Conservation (phyloP, 1,140 invertebrate species). For the Cyclargus thomasi region DNA sequence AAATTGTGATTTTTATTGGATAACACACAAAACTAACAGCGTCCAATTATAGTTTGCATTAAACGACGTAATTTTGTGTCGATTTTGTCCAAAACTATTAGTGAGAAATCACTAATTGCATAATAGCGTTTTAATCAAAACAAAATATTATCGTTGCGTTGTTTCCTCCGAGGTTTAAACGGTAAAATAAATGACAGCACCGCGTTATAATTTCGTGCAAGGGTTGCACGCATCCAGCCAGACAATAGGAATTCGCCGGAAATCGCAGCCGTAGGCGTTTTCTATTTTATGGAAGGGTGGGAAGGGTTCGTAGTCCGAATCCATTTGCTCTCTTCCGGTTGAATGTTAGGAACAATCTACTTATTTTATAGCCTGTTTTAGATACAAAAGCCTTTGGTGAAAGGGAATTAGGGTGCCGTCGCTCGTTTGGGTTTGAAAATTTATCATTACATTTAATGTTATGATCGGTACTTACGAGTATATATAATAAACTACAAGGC, state of each 20-base stretch:
- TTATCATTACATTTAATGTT: too few relatives aligned
- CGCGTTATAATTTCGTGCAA: constrained; percentile 24
- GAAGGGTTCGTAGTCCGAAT: constrained; percentile 57
- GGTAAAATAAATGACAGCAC: neutral
- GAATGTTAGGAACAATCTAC: constrained; percentile 62
- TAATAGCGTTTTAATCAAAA: neutral
- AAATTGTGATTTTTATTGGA: too few relatives aligned
- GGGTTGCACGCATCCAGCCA: constrained; percentile 55
- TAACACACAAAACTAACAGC: too few relatives aligned
- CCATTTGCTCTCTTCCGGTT: constrained; percentile 59
- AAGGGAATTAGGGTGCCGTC: neutral
- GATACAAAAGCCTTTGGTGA: constrained; percentile 29
- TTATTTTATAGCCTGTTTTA: constrained; percentile 49
- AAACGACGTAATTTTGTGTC: too few relatives aligned
- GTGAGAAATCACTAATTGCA: neutral
- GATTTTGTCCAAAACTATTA: too few relatives aligned
- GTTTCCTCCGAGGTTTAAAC: neutral
- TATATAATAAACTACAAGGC: too few relatives aligned
- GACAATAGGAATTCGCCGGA: constrained; percentile 55
- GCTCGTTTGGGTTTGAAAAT: neutral
- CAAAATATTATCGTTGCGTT: neutral
- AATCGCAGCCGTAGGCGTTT: constrained; percentile 56
- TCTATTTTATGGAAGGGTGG: constrained; percentile 58
- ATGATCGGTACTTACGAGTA: too few relatives aligned
- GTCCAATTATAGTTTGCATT: too few relatives aligned